phyloP scores from a whole-genome alignment of 2,888 invertebrate genomes.

The Pyralis farinalis region DNA sequence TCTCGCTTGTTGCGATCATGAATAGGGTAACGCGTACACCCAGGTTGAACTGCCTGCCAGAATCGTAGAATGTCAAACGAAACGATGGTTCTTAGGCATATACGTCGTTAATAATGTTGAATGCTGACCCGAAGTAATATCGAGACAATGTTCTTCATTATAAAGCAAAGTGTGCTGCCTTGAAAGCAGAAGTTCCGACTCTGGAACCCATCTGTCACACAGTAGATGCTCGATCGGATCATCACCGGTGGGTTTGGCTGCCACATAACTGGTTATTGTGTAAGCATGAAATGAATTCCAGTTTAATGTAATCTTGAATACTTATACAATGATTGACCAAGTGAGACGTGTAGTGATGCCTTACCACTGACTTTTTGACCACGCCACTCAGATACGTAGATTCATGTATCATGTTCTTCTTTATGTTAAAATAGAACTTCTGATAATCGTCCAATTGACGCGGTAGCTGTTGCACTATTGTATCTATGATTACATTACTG shows the following conservation, averaged over 20 bases:
- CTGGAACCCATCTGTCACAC: too few relatives aligned
- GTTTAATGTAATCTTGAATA: too few relatives aligned
- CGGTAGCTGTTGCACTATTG: conserved; percentile 40
- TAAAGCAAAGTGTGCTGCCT: conserved; percentile 35
- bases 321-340: too few relatives aligned
- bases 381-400: conserved; percentile 29
- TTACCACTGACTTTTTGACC: conserved; percentile 18
- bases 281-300: too few relatives aligned
- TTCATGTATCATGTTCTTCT: conserved; percentile 36
- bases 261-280: too few relatives aligned
- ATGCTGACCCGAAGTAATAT: conserved; percentile 36
- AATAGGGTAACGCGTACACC: conserved; percentile 36
- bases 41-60: conserved; percentile 31
- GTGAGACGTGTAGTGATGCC: too few relatives aligned
- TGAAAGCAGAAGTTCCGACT: conserved; percentile 29
- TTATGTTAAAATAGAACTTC: conserved; percentile 37
- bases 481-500: conserved; percentile 45
- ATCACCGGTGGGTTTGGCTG: too few relatives aligned
- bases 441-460: conserved; percentile 38
- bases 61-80: conserved; percentile 47
- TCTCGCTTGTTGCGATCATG: conserved; percentile 46
- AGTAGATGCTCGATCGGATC: conserved; percentile 1
- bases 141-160: conserved; percentile 35
- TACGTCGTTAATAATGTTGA: conserved; percentile 39
- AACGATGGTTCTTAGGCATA: conserved; percentile 55